Percentiles rank a stretch among this genome's conserved stretches.
These are phyloP conservation scores for Seriola rivoliana DNA, from an alignment of 2,113 vertebrate genomes.

Conservation along the genomic window DNA sequence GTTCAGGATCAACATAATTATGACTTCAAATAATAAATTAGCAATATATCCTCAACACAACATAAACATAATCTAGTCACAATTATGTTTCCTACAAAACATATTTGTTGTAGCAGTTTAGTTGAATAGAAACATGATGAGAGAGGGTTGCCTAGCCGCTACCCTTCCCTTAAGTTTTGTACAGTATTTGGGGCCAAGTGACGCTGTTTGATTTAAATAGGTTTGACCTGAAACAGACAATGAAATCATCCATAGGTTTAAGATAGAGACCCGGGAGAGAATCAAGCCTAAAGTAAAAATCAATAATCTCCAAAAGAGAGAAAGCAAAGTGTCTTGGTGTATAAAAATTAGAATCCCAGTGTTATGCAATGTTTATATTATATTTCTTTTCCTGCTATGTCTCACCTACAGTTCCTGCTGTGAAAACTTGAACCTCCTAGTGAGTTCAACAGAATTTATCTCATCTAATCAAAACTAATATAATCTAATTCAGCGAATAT, in stretches of 20 bases:
- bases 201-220: too few species aligned
- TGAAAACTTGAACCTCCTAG: conserved; percentile 45
- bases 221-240: not conserved
- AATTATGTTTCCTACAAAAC: too few species aligned
- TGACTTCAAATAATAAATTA: too few species aligned
- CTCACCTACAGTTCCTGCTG: conserved; percentile 52
- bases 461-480: conserved; percentile 58
- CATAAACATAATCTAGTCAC: too few species aligned
- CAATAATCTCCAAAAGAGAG: conserved; percentile 16
- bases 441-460: conserved; percentile 51
- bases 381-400: conserved; percentile 48
- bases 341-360: conserved; percentile 32
- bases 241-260: not conserved
- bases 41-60: too few species aligned
- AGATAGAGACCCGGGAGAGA: not conserved
- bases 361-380: conserved; percentile 32
- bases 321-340: conserved; percentile 16
- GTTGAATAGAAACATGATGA: too few species aligned
- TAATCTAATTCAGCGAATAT: conserved; percentile 38
- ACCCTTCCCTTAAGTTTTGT: too few species aligned
- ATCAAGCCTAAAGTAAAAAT: conserved; percentile 11
- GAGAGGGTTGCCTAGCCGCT: too few species aligned
- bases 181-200: too few species aligned
- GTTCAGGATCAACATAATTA: too few species aligned
- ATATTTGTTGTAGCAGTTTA: too few species aligned